These are phyloP conservation scores for Ariolimax columbianus DNA, from an alignment of 2,888 invertebrate species.

Conservation along the genomic window DNA sequence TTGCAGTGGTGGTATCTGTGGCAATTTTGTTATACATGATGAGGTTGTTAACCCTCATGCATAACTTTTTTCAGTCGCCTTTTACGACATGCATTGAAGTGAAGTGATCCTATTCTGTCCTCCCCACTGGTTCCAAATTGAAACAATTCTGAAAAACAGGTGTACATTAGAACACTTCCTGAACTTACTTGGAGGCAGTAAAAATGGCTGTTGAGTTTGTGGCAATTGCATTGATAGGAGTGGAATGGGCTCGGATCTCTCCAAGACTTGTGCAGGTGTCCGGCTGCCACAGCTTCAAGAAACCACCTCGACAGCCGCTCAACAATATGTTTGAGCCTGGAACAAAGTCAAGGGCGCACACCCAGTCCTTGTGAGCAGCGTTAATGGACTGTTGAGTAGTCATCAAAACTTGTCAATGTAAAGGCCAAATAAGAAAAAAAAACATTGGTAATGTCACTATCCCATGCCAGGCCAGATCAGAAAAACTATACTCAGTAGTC, in stretches of 20 bases:
- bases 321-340: slow-evolving; percentile 82
- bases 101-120: too few species aligned
- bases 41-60: too few species aligned
- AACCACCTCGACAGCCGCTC: slow-evolving; percentile 88
- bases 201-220: slow-evolving; percentile 85
- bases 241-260: slow-evolving; percentile 85
- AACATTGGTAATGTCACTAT: too few species aligned
- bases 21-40: too few species aligned
- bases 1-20: too few species aligned
- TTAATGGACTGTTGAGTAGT: slow-evolving; percentile 83
- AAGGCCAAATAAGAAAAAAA: too few species aligned
- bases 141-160: not conserved
- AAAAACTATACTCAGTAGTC: too few species aligned
- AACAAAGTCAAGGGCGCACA: slow-evolving; percentile 85
- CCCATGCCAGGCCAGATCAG: too few species aligned
- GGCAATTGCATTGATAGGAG: slow-evolving; percentile 85
- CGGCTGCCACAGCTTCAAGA: slow-evolving; percentile 87
- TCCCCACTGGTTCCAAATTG: too few species aligned
- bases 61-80: too few species aligned
- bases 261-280: slow-evolving; percentile 84
- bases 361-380: slow-evolving; percentile 92
- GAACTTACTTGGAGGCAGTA: slow-evolving; percentile 89
- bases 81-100: too few species aligned
- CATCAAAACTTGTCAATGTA: too few species aligned
- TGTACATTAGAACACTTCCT: not conserved